A percentile compares a stretch with the other conserved stretches of the same genome.
phyloP scores from a whole-genome alignment of 2,797 vertebrate genomes.

The Oreortyx pictus region DNA sequence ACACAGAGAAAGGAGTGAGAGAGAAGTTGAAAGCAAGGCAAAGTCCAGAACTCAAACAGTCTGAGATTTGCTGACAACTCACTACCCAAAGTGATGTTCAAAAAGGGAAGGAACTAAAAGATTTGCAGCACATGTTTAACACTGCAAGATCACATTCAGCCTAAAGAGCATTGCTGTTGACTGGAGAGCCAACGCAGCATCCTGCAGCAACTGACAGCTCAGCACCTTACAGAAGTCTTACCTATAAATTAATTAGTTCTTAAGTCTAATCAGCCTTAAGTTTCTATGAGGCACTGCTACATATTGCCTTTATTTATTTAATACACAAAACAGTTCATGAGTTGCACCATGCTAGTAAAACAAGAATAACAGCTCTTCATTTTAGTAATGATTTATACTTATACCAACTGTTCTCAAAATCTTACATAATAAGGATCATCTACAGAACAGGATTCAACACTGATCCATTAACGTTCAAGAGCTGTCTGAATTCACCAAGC shows the following conservation, averaged over 20 bases:
- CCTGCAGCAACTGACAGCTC: not conserved
- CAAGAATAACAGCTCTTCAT: not conserved
- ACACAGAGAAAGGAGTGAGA: not conserved
- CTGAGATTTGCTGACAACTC: not conserved
- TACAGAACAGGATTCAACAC: not conserved
- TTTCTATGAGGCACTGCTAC: not conserved
- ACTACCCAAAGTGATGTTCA: not conserved
- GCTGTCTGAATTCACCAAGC: not conserved
- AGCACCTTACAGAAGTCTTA: not conserved
- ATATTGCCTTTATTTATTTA: not conserved
- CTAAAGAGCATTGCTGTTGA: not conserved
- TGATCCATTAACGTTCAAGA: not conserved
- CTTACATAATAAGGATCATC: not conserved
- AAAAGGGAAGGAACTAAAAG: not conserved
- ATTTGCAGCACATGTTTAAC: not conserved
- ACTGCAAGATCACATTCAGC: not conserved
- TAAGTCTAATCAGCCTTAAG: not conserved
- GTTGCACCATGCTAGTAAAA: not conserved
- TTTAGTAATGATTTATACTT: not conserved
- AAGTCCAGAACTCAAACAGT: not conserved
- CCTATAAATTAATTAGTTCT: not conserved
- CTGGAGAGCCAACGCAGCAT: not conserved
- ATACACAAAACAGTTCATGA: not conserved
- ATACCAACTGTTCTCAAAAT: slow-evolving; percentile 2
- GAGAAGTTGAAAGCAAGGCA: not conserved